These are phyloP conservation scores for Brachynemurus nebulosus DNA, from an alignment of 2,888 invertebrate genomes.

Conservation along the genomic window DNA sequence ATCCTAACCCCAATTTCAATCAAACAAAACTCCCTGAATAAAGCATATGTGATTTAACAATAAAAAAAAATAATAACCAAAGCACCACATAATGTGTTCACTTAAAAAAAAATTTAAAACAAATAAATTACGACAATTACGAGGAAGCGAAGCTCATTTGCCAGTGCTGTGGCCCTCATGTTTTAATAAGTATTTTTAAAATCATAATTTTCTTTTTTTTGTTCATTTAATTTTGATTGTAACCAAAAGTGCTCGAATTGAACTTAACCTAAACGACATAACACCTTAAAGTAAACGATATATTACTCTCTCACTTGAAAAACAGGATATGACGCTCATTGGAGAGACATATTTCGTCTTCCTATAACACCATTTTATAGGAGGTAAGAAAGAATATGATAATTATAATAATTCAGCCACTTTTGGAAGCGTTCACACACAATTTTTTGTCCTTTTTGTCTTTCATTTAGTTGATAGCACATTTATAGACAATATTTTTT, in stretches of 20 bases:
- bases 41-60: constrained; percentile 5
- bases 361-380: too few relatives aligned
- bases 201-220: background rate
- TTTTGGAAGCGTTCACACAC: constrained; percentile 1
- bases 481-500: constrained; percentile 1
- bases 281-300: too few relatives aligned
- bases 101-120: background rate
- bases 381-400: too few relatives aligned
- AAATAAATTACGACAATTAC: background rate
- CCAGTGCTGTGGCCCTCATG: constrained; percentile 3
- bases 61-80: constrained; percentile 5
- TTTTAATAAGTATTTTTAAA: background rate
- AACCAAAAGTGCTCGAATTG: constrained; percentile 1
- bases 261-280: too few relatives aligned
- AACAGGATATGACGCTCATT: too few relatives aligned
- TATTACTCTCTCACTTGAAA: too few relatives aligned
- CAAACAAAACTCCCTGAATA: constrained; percentile 1
- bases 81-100: constrained; percentile 9
- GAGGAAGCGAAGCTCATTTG: background rate
- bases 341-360: too few relatives aligned
- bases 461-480: constrained; percentile 1
- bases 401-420: background rate
- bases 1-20: too few relatives aligned
- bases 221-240: background rate
- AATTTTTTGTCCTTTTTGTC: too few relatives aligned